Percentiles rank a stretch among this genome's conserved stretches.
Evolutionary conservation across 2,888 invertebrate genomes (phyloP).

Genomic region (Chromoteleia sp.): DNA sequence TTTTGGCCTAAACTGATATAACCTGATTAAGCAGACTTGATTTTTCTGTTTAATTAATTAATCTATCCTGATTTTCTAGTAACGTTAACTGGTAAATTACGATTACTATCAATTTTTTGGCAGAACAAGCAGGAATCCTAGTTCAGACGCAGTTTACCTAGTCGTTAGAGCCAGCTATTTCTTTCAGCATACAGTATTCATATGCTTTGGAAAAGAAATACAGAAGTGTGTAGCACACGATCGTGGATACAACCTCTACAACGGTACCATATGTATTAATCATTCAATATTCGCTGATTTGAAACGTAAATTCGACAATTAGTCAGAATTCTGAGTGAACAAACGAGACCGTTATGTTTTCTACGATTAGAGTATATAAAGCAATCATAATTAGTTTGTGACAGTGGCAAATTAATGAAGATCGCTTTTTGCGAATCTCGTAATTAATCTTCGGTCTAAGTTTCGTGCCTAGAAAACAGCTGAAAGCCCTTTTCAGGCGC

Average conservation of each 20-base stretch:
- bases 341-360: conserved; percentile 63
- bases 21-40: too few relatives aligned
- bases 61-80: too few relatives aligned
- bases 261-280: conserved; percentile 29
- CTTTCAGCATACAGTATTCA: too few relatives aligned
- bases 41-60: too few relatives aligned
- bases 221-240: too few relatives aligned
- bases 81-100: too few relatives aligned
- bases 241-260: not conserved
- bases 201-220: too few relatives aligned
- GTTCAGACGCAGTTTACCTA: too few relatives aligned
- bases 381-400: conserved; percentile 68
- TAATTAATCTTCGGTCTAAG: conserved; percentile 66
- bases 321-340: conserved; percentile 43
- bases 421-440: conserved; percentile 65
- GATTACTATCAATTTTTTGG: too few relatives aligned
- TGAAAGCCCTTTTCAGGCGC: conserved; percentile 64
- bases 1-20: too few relatives aligned
- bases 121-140: too few relatives aligned
- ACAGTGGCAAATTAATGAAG: conserved; percentile 68
- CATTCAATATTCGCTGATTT: conserved; percentile 53
- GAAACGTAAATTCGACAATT: conserved; percentile 59
- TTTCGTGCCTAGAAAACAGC: conserved; percentile 62
- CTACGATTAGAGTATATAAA: conserved; percentile 48
- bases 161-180: too few relatives aligned